Conservation (phyloP, 2,888 invertebrate species). For the Eupelmus urozonus region DNA sequence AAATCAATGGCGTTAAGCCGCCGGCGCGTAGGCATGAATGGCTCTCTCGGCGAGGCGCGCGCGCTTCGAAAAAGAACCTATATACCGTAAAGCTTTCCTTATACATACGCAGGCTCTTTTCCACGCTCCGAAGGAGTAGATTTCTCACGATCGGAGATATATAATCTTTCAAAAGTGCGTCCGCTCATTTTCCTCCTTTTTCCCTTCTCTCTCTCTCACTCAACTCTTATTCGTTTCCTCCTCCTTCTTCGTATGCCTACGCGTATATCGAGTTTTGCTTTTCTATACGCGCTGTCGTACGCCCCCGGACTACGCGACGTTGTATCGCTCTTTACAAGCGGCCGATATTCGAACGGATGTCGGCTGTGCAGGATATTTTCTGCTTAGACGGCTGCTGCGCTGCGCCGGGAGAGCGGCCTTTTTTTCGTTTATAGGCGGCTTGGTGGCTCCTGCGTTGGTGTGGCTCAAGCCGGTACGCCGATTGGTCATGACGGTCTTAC, state of each 20-base stretch:
- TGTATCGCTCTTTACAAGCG: slow-evolving; percentile 28
- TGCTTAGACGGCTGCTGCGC: not conserved
- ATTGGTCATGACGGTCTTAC: not conserved
- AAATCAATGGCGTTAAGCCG: slow-evolving; percentile 45
- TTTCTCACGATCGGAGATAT: slow-evolving; percentile 25
- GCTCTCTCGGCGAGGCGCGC: not conserved
- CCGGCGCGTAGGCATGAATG: slow-evolving; percentile 29
- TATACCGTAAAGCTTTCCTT: slow-evolving; percentile 1
- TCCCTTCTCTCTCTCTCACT: too few species aligned
- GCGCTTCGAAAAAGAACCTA: not conserved
- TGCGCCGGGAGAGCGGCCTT: not conserved
- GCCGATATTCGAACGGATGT: slow-evolving; percentile 26
- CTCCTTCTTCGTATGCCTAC: too few species aligned
- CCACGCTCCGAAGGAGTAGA: not conserved
- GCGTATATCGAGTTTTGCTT: not conserved
- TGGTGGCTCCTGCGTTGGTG: not conserved
- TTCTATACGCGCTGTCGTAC: not conserved
- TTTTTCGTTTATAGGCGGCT: not conserved
- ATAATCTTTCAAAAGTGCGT: slow-evolving; percentile 24
- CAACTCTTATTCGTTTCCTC: not conserved
- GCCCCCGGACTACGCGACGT: slow-evolving; percentile 5
- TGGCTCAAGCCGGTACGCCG: not conserved
- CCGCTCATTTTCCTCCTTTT: not conserved
- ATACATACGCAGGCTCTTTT: not conserved
- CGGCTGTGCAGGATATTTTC: slow-evolving; percentile 18